Base-by-base conservation (phyloP, 2,888 invertebrate species). In the Crioceris asparagi region DNA sequence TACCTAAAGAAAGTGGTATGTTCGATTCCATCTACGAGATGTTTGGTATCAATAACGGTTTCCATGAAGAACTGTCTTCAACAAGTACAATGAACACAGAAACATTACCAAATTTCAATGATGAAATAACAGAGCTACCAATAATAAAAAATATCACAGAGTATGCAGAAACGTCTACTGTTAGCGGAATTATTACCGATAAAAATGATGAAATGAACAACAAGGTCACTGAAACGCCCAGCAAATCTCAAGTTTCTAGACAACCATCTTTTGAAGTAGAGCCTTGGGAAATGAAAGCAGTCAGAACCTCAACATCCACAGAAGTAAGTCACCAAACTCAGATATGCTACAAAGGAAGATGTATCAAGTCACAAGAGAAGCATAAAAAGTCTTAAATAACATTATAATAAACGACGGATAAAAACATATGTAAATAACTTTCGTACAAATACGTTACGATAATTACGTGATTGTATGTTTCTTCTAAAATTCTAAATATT, bases 301-400 rank as follows among this genome's bases (percentile, higher is more conserved):
- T 82, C 6, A 75, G 79, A 47, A 87, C 86, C 1, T 83, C 84
- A 2, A 83, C 81, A 54, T 83, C 83, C 2, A 85, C 85, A 14
- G 83, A 83, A 61, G 70, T 84, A 29, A 83, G 85, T 10, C 81
- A 86, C 49, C 85, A 87, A 72, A 87, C 87, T 21, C 87, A 87
- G 66, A 88, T 88, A 45, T 88, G 88, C 57, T 88, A 82, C 61
- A 76, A 83, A 57, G 88, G 88, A 10, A 78, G 80, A 55, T 88
- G 88, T 61, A 76, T 87, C 45, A 86, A 86, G 66, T 67, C 68
- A 18, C 56, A 51, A 36, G 56, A 60, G 25, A 54, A 49, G 40
- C 54, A 56, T 40, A 40, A 40, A 12, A 49, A 42, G n/a, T n/a
- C n/a, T n/a, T n/a, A n/a, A n/a, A n/a, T n/a, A n/a, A n/a, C n/a